Evolutionary conservation across 2,797 vertebrate species (phyloP), one percentile per base, ranked within the genome.

Genomic region (Apogon talboti): DNA sequence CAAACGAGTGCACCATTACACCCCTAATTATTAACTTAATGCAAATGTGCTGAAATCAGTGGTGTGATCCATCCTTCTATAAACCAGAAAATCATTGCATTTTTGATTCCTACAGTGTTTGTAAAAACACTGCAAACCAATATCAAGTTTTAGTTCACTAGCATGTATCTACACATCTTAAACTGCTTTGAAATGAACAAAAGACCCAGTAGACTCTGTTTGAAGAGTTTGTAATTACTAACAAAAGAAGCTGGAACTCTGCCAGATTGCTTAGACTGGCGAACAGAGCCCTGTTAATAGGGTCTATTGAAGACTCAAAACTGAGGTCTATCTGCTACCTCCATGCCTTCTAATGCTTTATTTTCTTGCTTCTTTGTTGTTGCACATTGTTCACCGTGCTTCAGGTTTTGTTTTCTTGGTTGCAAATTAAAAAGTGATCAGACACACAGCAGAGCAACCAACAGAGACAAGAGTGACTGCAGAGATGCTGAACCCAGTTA

Each of bases 141-240:
- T 44, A 19, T 38, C 18, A 51, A 7, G 14, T 76, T 53, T 38
- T 43, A 74, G 65, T 66, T 41, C 33, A 30, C 35, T 3, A 54
- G 46, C 76, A 54, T 33, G 14, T 14, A 38, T 71, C 53, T 47
- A 28, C 4, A 13, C 45, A 59, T 69, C 71, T 82, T 67, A 72
- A 77, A 81, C 50, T 24, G 45, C 45, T 64, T 35, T n/a, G 61
- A 76, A 59, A 84, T 80, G 68, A 87, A 88, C 80, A 80, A 89
- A 82, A 60, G 53, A 42, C 60, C 59, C 55, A 24, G 66, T 70
- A 73, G 82, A 84, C 68, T 69, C 52, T 59, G 57, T 84, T 85
- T 87, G 76, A 89, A 89, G 76, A 83, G 71, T 74, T 69, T 71
- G 71, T 81, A 83, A 88, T 90, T 86, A 85, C 78, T 72, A 70